Percentiles rank a stretch among this genome's conserved stretches.
Evolutionary conservation across 2,888 invertebrate species (phyloP).

Genomic region (Coelogynopora nodosa): DNA sequence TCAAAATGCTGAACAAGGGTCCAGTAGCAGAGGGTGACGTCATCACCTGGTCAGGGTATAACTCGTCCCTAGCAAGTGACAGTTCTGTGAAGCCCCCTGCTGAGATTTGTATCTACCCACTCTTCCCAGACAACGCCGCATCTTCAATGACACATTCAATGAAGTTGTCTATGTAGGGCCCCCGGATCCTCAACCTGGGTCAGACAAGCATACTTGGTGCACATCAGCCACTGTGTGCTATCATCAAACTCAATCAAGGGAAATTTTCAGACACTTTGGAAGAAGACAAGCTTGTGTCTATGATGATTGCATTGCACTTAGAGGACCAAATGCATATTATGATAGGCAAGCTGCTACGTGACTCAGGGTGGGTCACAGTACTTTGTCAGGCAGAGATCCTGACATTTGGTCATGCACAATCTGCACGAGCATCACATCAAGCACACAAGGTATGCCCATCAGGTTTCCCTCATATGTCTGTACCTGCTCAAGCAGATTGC

Average conservation of each 20-base stretch:
- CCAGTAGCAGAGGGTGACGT: neutral
- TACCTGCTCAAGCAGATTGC: conserved; percentile 17
- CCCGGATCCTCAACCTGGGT: conserved; percentile 42
- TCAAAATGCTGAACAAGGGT: neutral
- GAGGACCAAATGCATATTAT: neutral
- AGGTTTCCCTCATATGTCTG: neutral
- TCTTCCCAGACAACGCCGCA: conserved; percentile 42
- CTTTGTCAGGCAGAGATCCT: conserved; percentile 43
- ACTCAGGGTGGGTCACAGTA: conserved; percentile 26
- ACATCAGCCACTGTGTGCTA: conserved; percentile 42
- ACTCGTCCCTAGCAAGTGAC: neutral
- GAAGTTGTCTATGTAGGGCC: conserved; percentile 36
- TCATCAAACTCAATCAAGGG: conserved; percentile 33
- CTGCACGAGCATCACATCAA: neutral
- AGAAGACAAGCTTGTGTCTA: neutral
- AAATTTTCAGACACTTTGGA: conserved; percentile 8
- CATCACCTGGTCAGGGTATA: neutral
- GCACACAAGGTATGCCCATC: conserved; percentile 28
- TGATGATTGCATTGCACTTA: neutral
- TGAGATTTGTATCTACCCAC: conserved; percentile 41
- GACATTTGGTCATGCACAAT: conserved; percentile 42
- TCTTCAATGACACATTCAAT: conserved; percentile 40
- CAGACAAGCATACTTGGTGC: conserved; percentile 39
- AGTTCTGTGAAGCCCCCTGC: conserved; percentile 6
- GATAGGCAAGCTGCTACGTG: conserved; percentile 8